Evolutionary conservation across 2,797 vertebrate species (phyloP).

Genomic region (Gobio occitaniae): DNA sequence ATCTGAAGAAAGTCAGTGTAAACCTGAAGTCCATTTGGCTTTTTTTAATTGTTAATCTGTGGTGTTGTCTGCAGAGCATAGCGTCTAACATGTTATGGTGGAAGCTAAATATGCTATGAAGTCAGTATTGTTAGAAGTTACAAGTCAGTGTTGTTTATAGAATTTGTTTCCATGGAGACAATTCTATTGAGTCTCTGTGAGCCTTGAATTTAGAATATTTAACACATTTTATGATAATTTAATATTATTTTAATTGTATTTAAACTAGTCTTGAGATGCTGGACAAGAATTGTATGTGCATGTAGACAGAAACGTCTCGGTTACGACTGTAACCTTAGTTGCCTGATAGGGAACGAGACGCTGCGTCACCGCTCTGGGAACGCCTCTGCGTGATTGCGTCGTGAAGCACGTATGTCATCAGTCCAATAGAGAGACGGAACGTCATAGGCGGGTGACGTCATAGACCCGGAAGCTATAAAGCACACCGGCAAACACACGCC

Average conservation of each 20-base stretch:
- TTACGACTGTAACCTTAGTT: too few species aligned
- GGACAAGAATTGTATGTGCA: neutral
- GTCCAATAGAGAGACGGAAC: too few species aligned
- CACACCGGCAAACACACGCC: too few species aligned
- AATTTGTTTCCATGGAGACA: neutral
- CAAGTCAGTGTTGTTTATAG: constrained; percentile 24
- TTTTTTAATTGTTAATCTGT: constrained; percentile 11
- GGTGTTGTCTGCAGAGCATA: constrained; percentile 27
- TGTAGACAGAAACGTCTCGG: constrained; percentile 11
- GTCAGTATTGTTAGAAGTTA: constrained; percentile 12
- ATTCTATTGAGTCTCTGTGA: constrained; percentile 1
- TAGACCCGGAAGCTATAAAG: too few species aligned
- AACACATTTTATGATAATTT: constrained; percentile 26
- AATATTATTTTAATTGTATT: neutral
- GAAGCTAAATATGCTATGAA: neutral
- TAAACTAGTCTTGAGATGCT: constrained; percentile 10
- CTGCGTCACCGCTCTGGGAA: too few species aligned
- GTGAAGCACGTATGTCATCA: too few species aligned
- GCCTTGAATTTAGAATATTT: constrained; percentile 17
- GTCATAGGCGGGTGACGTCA: too few species aligned
- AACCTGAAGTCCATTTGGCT: neutral
- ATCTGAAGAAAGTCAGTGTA: neutral
- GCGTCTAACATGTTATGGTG: neutral
- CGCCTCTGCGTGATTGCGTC: too few species aligned
- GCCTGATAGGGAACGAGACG: too few species aligned